Evolutionary conservation across 92 coral and sea anemone genomes (phyloP), one percentile per base, ranked within the genome.

Genomic region (Porites evermanni): DNA sequence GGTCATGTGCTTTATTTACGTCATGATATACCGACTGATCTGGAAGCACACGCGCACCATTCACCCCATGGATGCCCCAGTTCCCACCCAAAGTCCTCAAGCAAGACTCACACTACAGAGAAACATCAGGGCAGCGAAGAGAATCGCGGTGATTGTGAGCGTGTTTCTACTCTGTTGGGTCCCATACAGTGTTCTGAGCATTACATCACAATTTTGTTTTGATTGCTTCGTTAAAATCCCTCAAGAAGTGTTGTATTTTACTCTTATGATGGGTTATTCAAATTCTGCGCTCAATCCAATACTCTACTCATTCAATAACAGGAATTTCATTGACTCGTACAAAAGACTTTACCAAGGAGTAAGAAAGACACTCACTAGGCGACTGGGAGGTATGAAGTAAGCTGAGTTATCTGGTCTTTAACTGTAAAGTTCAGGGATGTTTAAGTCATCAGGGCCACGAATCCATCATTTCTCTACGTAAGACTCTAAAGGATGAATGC

Each of bases 241-340:
- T 3, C 68, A 66, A 12, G 89, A 89, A 65, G 54, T 79, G 10
- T 76, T 60, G 50, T 81, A 84, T 1, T 77, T 86, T 1, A 80
- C 91, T 6, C 88, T 92, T 10, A 78, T 89, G 72, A 80, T 92
- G 51, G 96, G 94, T 0, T 93, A 90, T 53, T 81, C 88, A 1
- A 93, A 91, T 74, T 83, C 89, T 1, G 91, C 94, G 2, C 76
- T 93, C 16, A 93, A 93, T 56, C 96, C 96, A 0, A 78, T 82
- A 18, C 92, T 93, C 5, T 93, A 93, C 71, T 89, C 92, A 6
- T 93, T 93, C 88, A 89, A 87, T 50, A 93, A 93, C 82, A 91
- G 82, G 7, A 88, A 91, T 67, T 93, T 87, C 70, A 81, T 89
- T 52, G 95, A 92, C 32, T 80, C 95, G 6, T 92, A 85, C 70